These are phyloP conservation scores for Pagrus major DNA, from an alignment of 2,113 vertebrate genomes.

Conservation along the genomic window DNA sequence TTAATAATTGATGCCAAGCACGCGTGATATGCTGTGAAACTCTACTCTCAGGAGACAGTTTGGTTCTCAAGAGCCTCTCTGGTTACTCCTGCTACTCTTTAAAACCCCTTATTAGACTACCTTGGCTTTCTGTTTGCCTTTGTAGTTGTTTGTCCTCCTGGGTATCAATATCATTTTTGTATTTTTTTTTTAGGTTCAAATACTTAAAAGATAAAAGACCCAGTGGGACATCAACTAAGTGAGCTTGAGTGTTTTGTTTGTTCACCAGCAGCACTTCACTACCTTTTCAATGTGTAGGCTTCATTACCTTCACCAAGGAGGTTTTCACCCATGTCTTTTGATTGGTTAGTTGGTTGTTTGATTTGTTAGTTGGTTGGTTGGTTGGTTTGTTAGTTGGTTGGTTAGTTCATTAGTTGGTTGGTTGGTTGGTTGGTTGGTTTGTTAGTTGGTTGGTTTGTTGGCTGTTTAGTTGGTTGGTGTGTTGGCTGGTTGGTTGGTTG, in stretches of 20 bases:
- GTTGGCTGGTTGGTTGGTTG: too few species aligned
- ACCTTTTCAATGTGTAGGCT: neutral
- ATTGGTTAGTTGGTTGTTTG: too few species aligned
- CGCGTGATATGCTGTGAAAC: constrained; percentile 76
- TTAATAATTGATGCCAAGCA: constrained; percentile 84
- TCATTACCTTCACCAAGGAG: too few species aligned
- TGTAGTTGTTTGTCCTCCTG: neutral
- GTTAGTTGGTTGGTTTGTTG: too few species aligned
- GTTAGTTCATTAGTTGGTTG: too few species aligned
- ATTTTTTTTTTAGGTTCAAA: neutral
- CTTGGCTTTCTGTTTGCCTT: neutral
- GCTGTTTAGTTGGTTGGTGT: too few species aligned
- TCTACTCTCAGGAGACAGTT: constrained; percentile 74
- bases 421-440: too few species aligned
- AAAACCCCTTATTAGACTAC: constrained; percentile 14
- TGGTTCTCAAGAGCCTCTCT: constrained; percentile 71
- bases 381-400: too few species aligned
- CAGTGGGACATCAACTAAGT: neutral
- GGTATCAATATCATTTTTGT: too few species aligned
- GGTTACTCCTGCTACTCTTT: constrained; percentile 59
- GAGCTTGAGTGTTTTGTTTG: constrained; percentile 14
- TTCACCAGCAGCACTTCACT: neutral
- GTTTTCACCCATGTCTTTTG: too few species aligned
- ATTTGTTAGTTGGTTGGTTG: too few species aligned
- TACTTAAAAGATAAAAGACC: neutral